Evolutionary conservation across 2,113 vertebrate genomes (phyloP).

Genomic region (Piaya cayana): DNA sequence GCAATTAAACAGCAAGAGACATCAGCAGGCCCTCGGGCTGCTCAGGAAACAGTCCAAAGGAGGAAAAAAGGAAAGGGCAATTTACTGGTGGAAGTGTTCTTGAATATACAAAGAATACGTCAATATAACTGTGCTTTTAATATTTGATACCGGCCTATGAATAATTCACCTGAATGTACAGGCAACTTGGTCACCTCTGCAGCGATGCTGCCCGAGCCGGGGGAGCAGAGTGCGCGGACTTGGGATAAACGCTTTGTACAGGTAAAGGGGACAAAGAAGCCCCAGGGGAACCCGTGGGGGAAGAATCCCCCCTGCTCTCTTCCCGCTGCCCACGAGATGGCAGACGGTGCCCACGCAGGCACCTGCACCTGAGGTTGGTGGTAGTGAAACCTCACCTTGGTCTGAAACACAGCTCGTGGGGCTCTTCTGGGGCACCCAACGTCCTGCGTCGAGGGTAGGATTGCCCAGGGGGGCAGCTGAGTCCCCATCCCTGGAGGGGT

Average conservation of each 20-base stretch:
- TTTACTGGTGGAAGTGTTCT: background rate
- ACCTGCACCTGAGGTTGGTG: too few relatives aligned
- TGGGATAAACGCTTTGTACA: background rate
- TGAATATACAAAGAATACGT: conserved; percentile 10
- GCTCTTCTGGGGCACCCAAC: accelerated
- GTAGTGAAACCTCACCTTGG: background rate
- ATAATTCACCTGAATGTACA: background rate
- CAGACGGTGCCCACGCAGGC: background rate
- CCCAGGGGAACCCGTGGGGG: background rate
- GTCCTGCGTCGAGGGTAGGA: accelerated
- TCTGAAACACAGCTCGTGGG: accelerated
- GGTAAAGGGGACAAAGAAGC: background rate
- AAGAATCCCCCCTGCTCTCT: background rate
- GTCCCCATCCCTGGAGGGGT: too few relatives aligned
- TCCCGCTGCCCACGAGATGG: conserved; percentile 44
- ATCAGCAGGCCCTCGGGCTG: background rate
- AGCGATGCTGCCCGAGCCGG: accelerated
- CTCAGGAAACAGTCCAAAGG: background rate
- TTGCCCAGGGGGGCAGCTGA: background rate
- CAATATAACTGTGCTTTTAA: conserved; percentile 11
- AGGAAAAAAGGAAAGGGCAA: background rate
- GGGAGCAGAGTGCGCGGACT: background rate
- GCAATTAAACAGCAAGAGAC: background rate
- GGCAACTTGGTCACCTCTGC: background rate
- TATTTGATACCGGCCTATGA: conserved; percentile 8